Evolutionary conservation across 2,113 vertebrate species (phyloP).

Genomic region (Ploceus nigricollis): DNA sequence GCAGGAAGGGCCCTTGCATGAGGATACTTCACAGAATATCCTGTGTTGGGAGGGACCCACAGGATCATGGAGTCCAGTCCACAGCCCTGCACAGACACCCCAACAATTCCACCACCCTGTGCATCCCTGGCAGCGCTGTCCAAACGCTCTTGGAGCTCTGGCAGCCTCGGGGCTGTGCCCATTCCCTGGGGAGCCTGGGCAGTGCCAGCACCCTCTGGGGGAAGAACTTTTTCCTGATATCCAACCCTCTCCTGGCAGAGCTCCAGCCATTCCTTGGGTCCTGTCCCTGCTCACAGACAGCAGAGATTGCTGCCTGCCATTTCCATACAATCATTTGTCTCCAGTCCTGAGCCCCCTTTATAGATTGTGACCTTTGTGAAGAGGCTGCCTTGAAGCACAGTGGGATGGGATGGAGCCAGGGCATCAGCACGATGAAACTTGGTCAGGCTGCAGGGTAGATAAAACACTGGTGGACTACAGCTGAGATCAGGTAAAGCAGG

Average conservation of each 20-base stretch:
- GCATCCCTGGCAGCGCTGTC: fast-evolving
- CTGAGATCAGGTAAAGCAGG: background rate
- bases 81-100: fast-evolving
- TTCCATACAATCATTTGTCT: background rate
- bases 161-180: fast-evolving
- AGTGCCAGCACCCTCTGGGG: background rate
- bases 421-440: background rate
- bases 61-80: background rate
- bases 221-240: background rate
- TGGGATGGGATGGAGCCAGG: background rate
- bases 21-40: background rate
- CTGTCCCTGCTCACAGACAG: background rate
- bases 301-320: background rate
- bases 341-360: background rate
- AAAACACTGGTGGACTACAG: background rate
- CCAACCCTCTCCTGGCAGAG: background rate
- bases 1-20: background rate
- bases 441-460: background rate
- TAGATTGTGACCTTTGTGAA: background rate
- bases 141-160: background rate
- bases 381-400: background rate
- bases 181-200: background rate
- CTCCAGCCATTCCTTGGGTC: background rate
- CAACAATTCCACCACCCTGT: background rate
- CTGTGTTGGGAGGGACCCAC: background rate